Evolutionary conservation across 2,113 vertebrate species (phyloP).

Genomic region (Charadrius vociferus): DNA sequence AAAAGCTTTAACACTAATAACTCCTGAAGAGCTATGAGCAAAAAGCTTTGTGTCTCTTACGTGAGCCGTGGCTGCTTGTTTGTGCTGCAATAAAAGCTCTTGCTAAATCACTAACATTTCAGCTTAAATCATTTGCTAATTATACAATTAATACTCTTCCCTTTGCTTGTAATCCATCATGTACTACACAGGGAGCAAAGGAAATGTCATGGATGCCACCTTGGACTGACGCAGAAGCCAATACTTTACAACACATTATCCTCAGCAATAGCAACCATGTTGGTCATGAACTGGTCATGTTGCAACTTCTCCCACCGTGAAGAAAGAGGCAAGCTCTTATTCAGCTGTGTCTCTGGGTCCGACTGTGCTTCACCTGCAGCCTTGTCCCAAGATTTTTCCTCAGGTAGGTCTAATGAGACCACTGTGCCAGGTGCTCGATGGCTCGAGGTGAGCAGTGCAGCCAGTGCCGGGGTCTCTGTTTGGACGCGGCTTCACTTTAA

Average conservation of each 20-base stretch:
- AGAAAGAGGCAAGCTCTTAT: not conserved
- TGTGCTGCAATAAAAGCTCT: not conserved
- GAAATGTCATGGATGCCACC: not conserved
- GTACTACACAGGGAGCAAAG: conserved; percentile 22
- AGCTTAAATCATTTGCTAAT: conserved; percentile 15
- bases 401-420: not conserved
- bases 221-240: not conserved
- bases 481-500: rapidly evolving
- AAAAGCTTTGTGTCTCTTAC: not conserved
- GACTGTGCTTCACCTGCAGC: not conserved
- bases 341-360: not conserved
- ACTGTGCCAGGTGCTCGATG: rapidly evolving
- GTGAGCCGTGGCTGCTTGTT: not conserved
- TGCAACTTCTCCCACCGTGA: not conserved
- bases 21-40: not conserved
- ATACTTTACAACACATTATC: not conserved
- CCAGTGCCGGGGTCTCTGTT: not conserved
- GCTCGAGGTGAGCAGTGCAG: rapidly evolving
- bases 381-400: not conserved
- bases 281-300: not conserved
- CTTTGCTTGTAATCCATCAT: conserved; percentile 39
- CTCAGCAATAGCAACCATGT: rapidly evolving
- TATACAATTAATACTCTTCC: conserved; percentile 16
- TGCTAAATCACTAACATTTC: conserved; percentile 5
- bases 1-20: not conserved